Evolutionary conservation across 2,113 vertebrate species (phyloP).

Genomic region (Coturnix japonica): DNA sequence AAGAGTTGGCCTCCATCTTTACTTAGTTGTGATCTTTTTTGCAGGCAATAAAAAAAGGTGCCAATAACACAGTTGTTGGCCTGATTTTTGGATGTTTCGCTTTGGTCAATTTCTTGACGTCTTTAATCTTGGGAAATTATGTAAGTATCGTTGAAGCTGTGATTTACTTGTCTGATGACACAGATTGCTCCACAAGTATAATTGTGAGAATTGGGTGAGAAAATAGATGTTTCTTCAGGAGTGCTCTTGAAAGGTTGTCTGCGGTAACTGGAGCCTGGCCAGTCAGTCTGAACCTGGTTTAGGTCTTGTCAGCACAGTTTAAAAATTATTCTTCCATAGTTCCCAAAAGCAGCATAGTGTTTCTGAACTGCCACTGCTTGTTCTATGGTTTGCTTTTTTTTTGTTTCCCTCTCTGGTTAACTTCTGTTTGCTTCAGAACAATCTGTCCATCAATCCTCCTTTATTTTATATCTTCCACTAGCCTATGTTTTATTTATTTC

Average conservation of each 20-base stretch:
- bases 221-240: neutral
- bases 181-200: neutral
- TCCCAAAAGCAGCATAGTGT: neutral
- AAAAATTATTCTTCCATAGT: neutral
- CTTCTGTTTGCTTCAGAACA: neutral
- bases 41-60: slow-evolving; percentile 91
- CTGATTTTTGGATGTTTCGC: slow-evolving; percentile 96
- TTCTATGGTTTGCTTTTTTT: neutral
- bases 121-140: slow-evolving; percentile 90
- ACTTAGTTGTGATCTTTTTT: neutral
- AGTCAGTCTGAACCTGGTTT: neutral
- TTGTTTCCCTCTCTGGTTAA: neutral
- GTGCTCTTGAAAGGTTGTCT: neutral
- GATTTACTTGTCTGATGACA: neutral
- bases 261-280: neutral
- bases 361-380: neutral
- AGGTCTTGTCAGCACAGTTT: neutral
- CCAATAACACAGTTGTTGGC: slow-evolving; percentile 85
- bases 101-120: slow-evolving; percentile 82
- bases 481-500: neutral
- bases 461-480: neutral
- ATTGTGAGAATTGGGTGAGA: neutral
- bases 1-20: neutral
- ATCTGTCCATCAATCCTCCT: neutral
- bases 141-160: slow-evolving; percentile 81